Evolutionary conservation across 30 jellyfish, hydroid and myxozoan genomes (phyloP).

Genomic region (Aurelia sp.): DNA sequence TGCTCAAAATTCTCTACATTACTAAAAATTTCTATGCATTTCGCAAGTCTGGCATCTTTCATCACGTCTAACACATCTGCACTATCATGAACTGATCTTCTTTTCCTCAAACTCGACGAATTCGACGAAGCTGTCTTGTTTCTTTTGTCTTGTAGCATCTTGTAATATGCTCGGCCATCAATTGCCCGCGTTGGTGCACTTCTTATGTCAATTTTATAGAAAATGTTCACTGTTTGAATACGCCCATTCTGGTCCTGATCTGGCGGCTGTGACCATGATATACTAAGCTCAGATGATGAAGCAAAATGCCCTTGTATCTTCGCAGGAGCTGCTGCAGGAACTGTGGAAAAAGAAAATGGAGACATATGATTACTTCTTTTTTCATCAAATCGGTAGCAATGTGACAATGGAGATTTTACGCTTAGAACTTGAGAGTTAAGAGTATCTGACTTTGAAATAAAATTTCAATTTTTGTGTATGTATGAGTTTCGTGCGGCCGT

Average conservation of each 20-base stretch:
- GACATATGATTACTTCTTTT: no score
- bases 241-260: slow-evolving; percentile 45
- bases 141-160: not conserved
- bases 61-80: no score
- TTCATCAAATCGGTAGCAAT: no score
- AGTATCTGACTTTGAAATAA: no score
- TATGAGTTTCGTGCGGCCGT: no score
- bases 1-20: no score
- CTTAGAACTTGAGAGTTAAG: no score
- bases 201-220: slow-evolving; percentile 28
- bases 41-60: no score
- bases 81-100: slow-evolving; percentile 15
- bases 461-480: no score
- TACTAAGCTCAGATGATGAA: slow-evolving; percentile 34
- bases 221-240: slow-evolving; percentile 18
- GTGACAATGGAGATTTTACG: no score
- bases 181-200: slow-evolving; percentile 59
- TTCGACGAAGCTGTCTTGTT: not conserved
- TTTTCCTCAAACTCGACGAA: slow-evolving; percentile 10
- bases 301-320: slow-evolving; percentile 22
- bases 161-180: slow-evolving; percentile 26
- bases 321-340: slow-evolving; percentile 62
- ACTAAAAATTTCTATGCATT: no score
- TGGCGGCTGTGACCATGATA: slow-evolving; percentile 64
- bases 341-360: not conserved